A percentile compares a stretch with the other conserved stretches of the same genome.
phyloP scores from a whole-genome alignment of 2,888 invertebrate species.

The Hypsopygia costalis region DNA sequence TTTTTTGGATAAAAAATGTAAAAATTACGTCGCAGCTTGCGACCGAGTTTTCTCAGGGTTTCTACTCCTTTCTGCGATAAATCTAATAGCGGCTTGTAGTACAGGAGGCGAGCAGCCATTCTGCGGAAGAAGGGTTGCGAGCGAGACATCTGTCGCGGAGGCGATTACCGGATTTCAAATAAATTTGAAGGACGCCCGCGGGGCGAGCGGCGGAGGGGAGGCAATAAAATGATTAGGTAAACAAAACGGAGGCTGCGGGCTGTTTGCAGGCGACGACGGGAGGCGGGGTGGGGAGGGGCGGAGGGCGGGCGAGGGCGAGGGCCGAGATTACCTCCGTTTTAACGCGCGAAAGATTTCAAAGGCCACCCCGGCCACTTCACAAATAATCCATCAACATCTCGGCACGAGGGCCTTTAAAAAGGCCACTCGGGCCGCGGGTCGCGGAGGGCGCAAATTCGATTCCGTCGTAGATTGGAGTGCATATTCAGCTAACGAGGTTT shows the following conservation, averaged over 20 bases:
- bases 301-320: slow-evolving; percentile 28
- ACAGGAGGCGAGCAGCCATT: slow-evolving; percentile 44
- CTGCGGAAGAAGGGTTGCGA: slow-evolving; percentile 37
- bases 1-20: slow-evolving; percentile 73
- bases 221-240: slow-evolving; percentile 74
- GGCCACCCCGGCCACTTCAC: slow-evolving; percentile 71
- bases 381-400: slow-evolving; percentile 75
- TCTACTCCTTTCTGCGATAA: slow-evolving; percentile 46
- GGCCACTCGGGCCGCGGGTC: slow-evolving; percentile 38
- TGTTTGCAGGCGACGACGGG: slow-evolving; percentile 32
- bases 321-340: slow-evolving; percentile 76
- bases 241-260: slow-evolving; percentile 64
- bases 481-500: slow-evolving; percentile 70
- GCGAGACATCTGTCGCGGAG: slow-evolving; percentile 49
- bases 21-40: slow-evolving; percentile 73
- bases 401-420: slow-evolving; percentile 48
- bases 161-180: slow-evolving; percentile 46
- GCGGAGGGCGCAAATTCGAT: slow-evolving; percentile 62
- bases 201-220: slow-evolving; percentile 23
- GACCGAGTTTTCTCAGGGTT: slow-evolving; percentile 66
- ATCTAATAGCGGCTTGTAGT: slow-evolving; percentile 60
- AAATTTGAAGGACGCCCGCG: slow-evolving; percentile 35
- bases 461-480: slow-evolving; percentile 70
- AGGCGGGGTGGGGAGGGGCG: slow-evolving; percentile 19
- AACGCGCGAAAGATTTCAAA: slow-evolving; percentile 78